Percentiles rank a stretch among this genome's conserved stretches.
Conservation (phyloP, 2,888 invertebrate genomes). For the Euplexia lucipara region DNA sequence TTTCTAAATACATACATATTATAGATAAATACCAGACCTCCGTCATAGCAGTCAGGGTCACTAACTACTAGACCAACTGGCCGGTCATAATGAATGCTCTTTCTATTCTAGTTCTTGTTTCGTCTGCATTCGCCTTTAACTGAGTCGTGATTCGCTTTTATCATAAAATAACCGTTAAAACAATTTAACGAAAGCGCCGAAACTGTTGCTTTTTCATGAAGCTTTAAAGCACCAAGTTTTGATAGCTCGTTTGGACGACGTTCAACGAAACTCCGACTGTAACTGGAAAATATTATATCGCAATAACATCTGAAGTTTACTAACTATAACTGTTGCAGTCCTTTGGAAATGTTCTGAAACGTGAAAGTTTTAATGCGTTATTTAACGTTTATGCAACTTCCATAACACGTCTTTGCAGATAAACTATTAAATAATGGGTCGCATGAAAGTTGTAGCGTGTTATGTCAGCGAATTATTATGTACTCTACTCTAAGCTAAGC, state of each 20-base stretch:
- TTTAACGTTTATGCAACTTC: not conserved
- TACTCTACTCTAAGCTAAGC: no score
- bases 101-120: not conserved
- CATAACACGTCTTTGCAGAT: conserved; percentile 5
- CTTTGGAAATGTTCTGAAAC: conserved; percentile 13
- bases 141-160: conserved; percentile 16
- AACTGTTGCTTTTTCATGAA: conserved; percentile 43
- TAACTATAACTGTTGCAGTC: conserved; percentile 1
- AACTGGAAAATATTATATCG: conserved; percentile 21
- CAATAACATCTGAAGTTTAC: conserved; percentile 25
- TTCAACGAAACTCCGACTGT: conserved; percentile 26
- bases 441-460: conserved; percentile 18
- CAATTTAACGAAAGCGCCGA: conserved; percentile 27
- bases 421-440: conserved; percentile 27
- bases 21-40: no score
- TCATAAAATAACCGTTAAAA: conserved; percentile 20
- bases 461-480: not conserved
- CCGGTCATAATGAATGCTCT: no score
- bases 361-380: conserved; percentile 19
- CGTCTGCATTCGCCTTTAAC: conserved; percentile 22
- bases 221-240: conserved; percentile 33
- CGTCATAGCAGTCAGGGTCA: no score
- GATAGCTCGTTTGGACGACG: conserved; percentile 21
- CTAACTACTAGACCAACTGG: no score
- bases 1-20: no score